Conservation (phyloP, 2,797 vertebrate genomes). For the Dendrocincla tyrannina region DNA sequence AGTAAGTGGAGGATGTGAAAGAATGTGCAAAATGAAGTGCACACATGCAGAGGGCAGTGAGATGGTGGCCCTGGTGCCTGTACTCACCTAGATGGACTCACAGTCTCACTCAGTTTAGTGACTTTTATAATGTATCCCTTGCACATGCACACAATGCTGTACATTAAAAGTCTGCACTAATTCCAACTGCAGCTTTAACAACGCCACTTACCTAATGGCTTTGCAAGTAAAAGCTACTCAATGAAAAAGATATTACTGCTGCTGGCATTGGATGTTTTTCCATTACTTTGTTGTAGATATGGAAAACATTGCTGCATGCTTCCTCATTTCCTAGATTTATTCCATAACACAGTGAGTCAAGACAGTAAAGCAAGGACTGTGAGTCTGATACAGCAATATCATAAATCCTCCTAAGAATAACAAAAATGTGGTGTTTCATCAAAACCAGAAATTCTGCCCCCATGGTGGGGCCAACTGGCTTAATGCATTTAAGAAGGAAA, state of each 20-base stretch:
- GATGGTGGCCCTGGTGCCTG: background rate
- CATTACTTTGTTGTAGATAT: background rate
- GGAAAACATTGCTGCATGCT: background rate
- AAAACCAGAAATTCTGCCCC: background rate
- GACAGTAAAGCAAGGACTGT: background rate
- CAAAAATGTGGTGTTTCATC: background rate
- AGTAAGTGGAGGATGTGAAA: background rate
- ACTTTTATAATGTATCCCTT: background rate
- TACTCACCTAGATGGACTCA: background rate
- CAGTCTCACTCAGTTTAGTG: background rate
- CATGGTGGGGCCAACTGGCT: fast-evolving
- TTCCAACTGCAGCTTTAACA: background rate
- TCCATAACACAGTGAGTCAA: background rate
- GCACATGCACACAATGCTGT: fast-evolving
- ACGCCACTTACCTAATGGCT: background rate
- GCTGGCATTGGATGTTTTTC: background rate
- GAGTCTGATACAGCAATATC: background rate
- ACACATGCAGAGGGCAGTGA: background rate
- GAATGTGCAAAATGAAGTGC: background rate
- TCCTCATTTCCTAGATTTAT: background rate
- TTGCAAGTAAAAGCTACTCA: background rate
- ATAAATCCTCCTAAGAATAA: background rate
- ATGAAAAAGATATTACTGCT: background rate
- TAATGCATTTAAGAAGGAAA: background rate
- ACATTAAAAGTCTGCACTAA: background rate